phyloP scores from a whole-genome alignment of 2,888 invertebrate species.

The Brenthis daphne region DNA sequence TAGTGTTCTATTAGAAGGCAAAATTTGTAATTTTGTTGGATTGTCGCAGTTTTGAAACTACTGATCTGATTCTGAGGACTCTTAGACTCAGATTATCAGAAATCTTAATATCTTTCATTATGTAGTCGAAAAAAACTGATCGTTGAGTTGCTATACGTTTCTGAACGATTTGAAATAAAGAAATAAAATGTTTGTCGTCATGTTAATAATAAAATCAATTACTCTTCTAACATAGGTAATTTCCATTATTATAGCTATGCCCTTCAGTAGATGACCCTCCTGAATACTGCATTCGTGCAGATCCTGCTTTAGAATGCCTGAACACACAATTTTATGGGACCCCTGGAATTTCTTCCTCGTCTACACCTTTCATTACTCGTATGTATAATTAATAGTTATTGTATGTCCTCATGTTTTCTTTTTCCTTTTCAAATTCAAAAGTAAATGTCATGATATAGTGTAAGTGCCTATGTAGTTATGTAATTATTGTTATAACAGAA shows the following conservation, averaged over 20 bases:
- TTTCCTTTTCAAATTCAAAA: neutral
- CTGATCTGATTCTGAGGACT: too few species aligned
- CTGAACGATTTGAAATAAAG: too few species aligned
- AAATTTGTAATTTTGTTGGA: too few species aligned
- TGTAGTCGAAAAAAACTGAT: too few species aligned
- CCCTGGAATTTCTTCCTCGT: slow-evolving; percentile 56
- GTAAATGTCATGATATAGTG: too few species aligned
- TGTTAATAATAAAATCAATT: neutral
- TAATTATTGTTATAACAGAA: too few species aligned
- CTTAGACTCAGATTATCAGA: too few species aligned
- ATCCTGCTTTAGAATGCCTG: slow-evolving; percentile 65
- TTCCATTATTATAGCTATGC: slow-evolving; percentile 47
- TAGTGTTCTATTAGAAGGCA: too few species aligned
- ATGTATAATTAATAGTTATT: slow-evolving; percentile 40
- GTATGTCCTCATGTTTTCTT: neutral
- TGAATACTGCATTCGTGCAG: slow-evolving; percentile 61
- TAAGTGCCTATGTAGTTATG: too few species aligned
- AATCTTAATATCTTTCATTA: too few species aligned
- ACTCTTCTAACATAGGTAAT: neutral
- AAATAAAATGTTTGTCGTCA: neutral
- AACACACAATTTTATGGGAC: slow-evolving; percentile 67
- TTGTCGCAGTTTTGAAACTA: too few species aligned
- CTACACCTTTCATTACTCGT: slow-evolving; percentile 64
- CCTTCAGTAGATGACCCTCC: slow-evolving; percentile 51
- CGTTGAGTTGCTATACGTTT: too few species aligned